Conservation (phyloP, 2,113 vertebrate species). For the Trichomycterus rosablanca region DNA sequence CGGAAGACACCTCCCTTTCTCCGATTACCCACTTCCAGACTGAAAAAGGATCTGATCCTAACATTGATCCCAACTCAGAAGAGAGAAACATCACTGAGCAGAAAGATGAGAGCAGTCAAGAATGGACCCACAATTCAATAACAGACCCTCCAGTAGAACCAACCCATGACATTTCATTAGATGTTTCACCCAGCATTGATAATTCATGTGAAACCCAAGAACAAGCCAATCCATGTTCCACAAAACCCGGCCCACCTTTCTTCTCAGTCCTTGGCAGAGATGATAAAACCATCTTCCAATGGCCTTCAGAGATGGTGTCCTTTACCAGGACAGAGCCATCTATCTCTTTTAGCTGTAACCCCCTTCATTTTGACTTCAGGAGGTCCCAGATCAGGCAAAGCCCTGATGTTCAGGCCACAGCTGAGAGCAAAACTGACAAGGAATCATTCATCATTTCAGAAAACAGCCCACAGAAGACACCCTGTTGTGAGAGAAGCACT, state of each 20-base stretch:
- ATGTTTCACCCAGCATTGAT: not conserved
- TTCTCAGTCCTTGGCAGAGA: slow-evolving; percentile 76
- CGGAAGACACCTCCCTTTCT: slow-evolving; percentile 36
- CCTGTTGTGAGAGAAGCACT: slow-evolving; percentile 33
- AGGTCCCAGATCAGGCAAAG: slow-evolving; percentile 61
- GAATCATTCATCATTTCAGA: slow-evolving; percentile 48
- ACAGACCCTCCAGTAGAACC: not conserved
- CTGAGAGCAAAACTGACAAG: slow-evolving; percentile 60
- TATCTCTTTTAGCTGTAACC: slow-evolving; percentile 82
- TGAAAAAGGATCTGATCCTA: slow-evolving; percentile 1
- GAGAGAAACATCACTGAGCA: not conserved
- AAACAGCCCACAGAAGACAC: slow-evolving; percentile 33
- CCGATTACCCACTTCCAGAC: slow-evolving; percentile 27
- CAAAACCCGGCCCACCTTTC: slow-evolving; percentile 65
- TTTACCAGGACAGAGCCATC: slow-evolving; percentile 76
- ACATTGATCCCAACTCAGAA: slow-evolving; percentile 28
- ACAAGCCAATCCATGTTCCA: not conserved
- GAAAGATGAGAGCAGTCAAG: not conserved
- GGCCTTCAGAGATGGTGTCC: slow-evolving; percentile 83
- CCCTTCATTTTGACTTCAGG: slow-evolving; percentile 83
- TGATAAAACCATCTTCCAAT: slow-evolving; percentile 77
- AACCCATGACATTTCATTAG: no score
- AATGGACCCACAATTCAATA: not conserved
- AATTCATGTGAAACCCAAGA: not conserved
- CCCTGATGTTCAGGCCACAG: slow-evolving; percentile 47